Percentiles rank a stretch among this genome's conserved stretches.
Conservation (phyloP, 2,797 vertebrate species). For the Pyrocephalus nanus region DNA sequence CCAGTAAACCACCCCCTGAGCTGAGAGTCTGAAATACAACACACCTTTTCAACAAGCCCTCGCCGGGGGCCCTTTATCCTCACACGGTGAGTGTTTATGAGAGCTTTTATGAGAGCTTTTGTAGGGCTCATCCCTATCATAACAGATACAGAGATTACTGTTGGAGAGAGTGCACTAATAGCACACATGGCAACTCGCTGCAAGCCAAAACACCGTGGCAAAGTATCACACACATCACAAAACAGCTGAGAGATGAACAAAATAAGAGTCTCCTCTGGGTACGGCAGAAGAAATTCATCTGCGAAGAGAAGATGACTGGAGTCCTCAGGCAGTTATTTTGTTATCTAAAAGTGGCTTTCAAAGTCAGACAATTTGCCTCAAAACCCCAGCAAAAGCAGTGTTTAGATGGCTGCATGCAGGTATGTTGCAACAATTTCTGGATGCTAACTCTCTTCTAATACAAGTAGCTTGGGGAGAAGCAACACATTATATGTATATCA, state of each 20-base stretch:
- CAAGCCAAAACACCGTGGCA: not conserved
- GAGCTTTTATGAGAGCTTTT: slow-evolving; percentile 7
- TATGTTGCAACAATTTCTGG: not conserved
- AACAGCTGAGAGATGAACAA: not conserved
- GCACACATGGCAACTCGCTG: not conserved
- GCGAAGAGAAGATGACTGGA: not conserved
- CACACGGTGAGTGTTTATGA: not conserved
- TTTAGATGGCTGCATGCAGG: not conserved
- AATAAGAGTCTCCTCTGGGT: not conserved
- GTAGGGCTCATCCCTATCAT: not conserved
- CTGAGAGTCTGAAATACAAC: not conserved
- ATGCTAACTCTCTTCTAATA: not conserved
- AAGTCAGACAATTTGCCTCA: not conserved
- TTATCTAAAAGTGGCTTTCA: not conserved
- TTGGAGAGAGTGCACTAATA: not conserved
- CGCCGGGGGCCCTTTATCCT: not conserved
- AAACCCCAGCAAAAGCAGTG: not conserved
- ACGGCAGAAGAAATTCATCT: not conserved
- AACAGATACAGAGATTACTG: not conserved
- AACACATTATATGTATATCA: not conserved
- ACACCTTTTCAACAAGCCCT: not conserved
- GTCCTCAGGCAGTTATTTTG: slow-evolving; percentile 8
- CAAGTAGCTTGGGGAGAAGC: not conserved
- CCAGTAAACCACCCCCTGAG: not conserved
- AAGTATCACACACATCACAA: not conserved